Base-by-base conservation (phyloP, 2,113 vertebrate genomes). In the Phasianus colchicus region DNA sequence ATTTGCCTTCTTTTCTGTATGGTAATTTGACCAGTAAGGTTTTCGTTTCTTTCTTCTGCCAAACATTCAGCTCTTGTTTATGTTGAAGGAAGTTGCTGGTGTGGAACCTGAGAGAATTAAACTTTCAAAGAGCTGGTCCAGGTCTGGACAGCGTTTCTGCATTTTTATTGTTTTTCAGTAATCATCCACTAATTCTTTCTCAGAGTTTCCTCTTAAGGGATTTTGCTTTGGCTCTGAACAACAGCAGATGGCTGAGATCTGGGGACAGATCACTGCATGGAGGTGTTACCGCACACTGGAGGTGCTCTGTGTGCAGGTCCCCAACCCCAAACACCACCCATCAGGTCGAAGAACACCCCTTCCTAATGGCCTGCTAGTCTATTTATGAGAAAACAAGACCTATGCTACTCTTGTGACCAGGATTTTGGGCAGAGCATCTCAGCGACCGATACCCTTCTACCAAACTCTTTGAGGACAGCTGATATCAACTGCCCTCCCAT, bases 161-260 rank as follows among this genome's bases (percentile, higher is more conserved):
- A 25, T 89, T 88, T 91, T 78, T 58, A 70, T 30, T 71, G 34
- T 54, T 89, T 36, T 90, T 83, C 66, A 75, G 43, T 42, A 86
- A 83, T 43, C 27, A 60, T n/a, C 10, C 22, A 66, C 45, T 79
- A 58, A 11, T 63, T 65, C 38, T 75, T 81, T 48, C 69, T 43
- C 78, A 77, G 38, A 64, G 18, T 78, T 90, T 83, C 21, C 24
- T 86, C 52, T 60, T 74, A 64, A 0, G 16, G 32, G 34, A 38
- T 64, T 30, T 32, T 54, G 9, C 52, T 42, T 92, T 63, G 25
- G 13, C 30, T 78, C 32, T 34, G 20, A 64, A 74, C 15, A 27
- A 32, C 43, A 78, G 14, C 1, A 6, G 12, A 27, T 43, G 38
- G 25, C 32, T 54, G 42, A 86, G 65, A 40, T 57, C 13, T 83